Base-by-base conservation (phyloP, 2,888 invertebrate genomes). In the Carcina quercana region DNA sequence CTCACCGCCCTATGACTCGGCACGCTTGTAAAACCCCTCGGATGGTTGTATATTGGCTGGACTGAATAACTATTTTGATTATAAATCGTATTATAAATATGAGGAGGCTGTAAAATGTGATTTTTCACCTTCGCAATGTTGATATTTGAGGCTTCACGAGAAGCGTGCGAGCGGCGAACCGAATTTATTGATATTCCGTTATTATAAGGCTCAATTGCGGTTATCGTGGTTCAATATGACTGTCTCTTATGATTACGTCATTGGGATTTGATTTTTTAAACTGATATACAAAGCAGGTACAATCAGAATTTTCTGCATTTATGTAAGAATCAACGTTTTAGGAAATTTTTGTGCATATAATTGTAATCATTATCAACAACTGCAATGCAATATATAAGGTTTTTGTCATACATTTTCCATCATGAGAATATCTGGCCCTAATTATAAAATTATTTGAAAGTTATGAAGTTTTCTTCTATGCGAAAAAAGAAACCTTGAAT, bases 171-270 rank as follows among this genome's bases (percentile, higher is more conserved):
- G 15, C 27, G 28, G 10, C 21, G 24, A 27, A 30, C 34, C 28
- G 32, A 42, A 34, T 34, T 31, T 14, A 32, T 30, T 38, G 37
- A 38, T 17, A 38, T 45, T 45, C 37, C 41, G 43, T 49, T 40
- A 38, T 39, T 53, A 34, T 55, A 55, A 40, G 50, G 51, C 51
- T 57, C 51, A 48, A 59, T 50, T 62, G 59, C 50, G 45, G 50
- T 65, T 63, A 56, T 60, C 51, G 50, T 66, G 63, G 60, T 58
- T 64, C n/a, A n/a, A n/a, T n/a, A n/a, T n/a, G n/a, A n/a, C n/a
- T n/a, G n/a, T n/a, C n/a, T n/a, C n/a, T n/a, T n/a, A n/a, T n/a
- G n/a, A n/a, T n/a, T n/a, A n/a, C n/a, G n/a, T n/a, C n/a, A n/a
- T n/a, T n/a, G n/a, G n/a, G n/a, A n/a, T n/a, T n/a, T n/a, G n/a